Conservation (phyloP, 2,888 invertebrate genomes). For the Galerucella calmariensis region DNA sequence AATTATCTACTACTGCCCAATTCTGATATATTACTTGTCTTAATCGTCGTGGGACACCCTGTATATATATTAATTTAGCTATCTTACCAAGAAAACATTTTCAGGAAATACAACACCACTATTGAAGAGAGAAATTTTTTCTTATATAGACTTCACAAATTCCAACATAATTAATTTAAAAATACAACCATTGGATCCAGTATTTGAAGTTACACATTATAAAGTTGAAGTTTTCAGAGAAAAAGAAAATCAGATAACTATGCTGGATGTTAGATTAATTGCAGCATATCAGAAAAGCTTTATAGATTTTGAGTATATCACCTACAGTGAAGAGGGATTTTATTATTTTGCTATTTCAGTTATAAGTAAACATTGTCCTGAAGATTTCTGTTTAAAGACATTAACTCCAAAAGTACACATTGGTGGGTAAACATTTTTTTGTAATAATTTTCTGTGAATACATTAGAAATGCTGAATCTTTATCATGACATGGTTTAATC, state of each 20-base stretch:
- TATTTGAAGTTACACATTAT: conserved; percentile 47
- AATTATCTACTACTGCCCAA: too few species aligned
- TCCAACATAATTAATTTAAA: conserved; percentile 45
- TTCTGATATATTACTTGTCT: too few species aligned
- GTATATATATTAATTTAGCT: too few species aligned
- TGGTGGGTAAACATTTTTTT: conserved; percentile 41
- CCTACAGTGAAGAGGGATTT: conserved; percentile 52
- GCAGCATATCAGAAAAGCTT: conserved; percentile 19
- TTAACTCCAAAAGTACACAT: conserved; percentile 49
- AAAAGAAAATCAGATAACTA: conserved; percentile 40
- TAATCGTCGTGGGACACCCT: too few species aligned
- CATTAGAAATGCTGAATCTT: too few species aligned
- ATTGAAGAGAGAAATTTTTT: conserved; percentile 45
- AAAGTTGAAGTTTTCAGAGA: conserved; percentile 51
- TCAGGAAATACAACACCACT: conserved; percentile 39
- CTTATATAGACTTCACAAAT: conserved; percentile 50
- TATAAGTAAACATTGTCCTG: conserved; percentile 46
- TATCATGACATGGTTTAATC: too few species aligned
- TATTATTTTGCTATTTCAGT: conserved; percentile 51
- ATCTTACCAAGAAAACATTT: conserved; percentile 11
- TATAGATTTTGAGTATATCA: conserved; percentile 45
- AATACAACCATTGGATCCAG: conserved; percentile 45
- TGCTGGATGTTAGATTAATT: conserved; percentile 48
- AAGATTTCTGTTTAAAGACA: conserved; percentile 49
- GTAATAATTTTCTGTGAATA: too few species aligned